Evolutionary conservation across 2,888 invertebrate species (phyloP).

Genomic region (Petrolisthes manimaculis): DNA sequence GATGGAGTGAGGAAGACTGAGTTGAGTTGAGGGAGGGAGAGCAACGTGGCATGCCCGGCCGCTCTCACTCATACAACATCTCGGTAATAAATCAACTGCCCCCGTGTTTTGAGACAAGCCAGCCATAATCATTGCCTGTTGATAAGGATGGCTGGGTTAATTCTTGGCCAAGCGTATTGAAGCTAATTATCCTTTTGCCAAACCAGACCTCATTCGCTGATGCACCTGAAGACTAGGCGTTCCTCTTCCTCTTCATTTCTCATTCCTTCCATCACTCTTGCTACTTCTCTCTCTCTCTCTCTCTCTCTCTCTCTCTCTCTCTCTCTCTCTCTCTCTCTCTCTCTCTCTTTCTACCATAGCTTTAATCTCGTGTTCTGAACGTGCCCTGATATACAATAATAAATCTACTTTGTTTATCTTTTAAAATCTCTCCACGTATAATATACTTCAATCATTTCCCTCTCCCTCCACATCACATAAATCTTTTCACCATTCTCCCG

Average conservation of each 20-base stretch:
- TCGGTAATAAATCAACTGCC: slow-evolving; percentile 25
- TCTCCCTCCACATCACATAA: neutral
- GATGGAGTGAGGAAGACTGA: neutral
- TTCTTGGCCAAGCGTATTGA: slow-evolving; percentile 39
- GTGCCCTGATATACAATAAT: neutral
- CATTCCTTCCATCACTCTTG: neutral
- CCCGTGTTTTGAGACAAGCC: slow-evolving; percentile 47
- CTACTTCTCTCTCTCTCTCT: neutral
- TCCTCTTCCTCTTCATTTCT: neutral
- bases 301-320: slow-evolving; percentile 4
- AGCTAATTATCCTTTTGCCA: slow-evolving; percentile 41
- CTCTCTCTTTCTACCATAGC: neutral
- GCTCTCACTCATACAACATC: slow-evolving; percentile 33
- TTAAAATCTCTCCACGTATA: too few relatives aligned
- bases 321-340: slow-evolving; percentile 12
- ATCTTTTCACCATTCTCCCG: neutral
- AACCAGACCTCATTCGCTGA: slow-evolving; percentile 44
- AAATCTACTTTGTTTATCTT: too few relatives aligned
- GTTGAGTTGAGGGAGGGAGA: neutral
- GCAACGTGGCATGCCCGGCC: slow-evolving; percentile 31
- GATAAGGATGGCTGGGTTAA: slow-evolving; percentile 42
- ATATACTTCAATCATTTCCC: neutral
- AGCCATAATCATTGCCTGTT: slow-evolving; percentile 47
- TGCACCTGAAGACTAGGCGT: slow-evolving; percentile 17
- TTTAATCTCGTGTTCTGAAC: neutral